Base-by-base conservation (phyloP, 2,797 vertebrate species). In the Hapalemur alaotrensis region DNA sequence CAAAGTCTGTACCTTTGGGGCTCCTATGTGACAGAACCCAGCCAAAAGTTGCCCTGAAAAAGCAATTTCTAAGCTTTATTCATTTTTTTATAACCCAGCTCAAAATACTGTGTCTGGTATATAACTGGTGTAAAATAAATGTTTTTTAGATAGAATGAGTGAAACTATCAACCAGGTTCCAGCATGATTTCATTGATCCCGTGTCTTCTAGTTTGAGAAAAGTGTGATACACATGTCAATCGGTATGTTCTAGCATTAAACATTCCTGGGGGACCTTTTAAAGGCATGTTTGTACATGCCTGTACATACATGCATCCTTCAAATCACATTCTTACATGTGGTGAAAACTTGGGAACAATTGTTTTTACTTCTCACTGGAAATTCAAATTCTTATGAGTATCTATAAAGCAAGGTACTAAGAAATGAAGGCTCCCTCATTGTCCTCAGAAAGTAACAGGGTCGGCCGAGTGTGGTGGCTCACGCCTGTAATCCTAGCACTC, bases 281-380 rank as follows among this genome's bases (percentile, higher is more conserved):
- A 61, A 30, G 28, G 59, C 88, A 82, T 23, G 88, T 83, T 35
- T 83, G 13, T 18, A 18, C 4, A 43, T 57, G n/a, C 9, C 5
- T 30, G n/a, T 17, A 82, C 23, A 50, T 43, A 48, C 11, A 86
- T 11, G 30, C 6, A 86, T 17, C 30, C 67, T 57, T 81, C 57
- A 63, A 54, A 59, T 59, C 80, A 63, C 43, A 57, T 65, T 76
- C 46, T 59, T 61, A 70, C 1, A 54, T 69, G 79, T 6, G 28
- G 78, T 91, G 17, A 93, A 96, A 91, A 95, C 48, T 35, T 83
- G 22, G 20, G 25, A 83, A 93, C 14, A 79, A 41, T 50, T 79
- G 69, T 57, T 50, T 81, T 95, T 63, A 52, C 32, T 67, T 67
- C 15, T 90, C 86, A 79, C 35, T 13, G 52, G 72, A 93, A 91